Evolutionary conservation across 2,113 vertebrate genomes (phyloP), one percentile per base, ranked within the genome.

Genomic region (Peromyscus leucopus): DNA sequence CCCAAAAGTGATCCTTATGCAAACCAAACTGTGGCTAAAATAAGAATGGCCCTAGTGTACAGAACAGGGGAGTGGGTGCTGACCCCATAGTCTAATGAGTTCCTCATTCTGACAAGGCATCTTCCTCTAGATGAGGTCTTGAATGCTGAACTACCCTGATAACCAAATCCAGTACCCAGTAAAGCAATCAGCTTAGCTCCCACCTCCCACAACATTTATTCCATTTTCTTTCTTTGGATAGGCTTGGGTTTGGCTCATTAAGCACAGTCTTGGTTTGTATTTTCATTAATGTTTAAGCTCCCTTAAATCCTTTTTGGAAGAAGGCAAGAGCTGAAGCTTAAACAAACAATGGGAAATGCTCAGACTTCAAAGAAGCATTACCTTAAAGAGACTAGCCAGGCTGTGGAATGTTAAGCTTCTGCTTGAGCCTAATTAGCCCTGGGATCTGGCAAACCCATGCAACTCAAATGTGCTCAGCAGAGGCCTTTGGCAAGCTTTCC

Each of bases 251-350:
- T 88, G 72, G 28, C 28, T 94, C 83, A 67, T 94, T 74, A 69
- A 94, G 89, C 71, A 94, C 48, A 94, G 74, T 85, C 89, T 86
- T 85, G 55, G 82, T 94, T 93, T 89, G 72, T 93, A 86, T 92
- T 97, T 95, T 94, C 82, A 91, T 96, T 83, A 65, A 86, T 87
- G 61, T 67, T 97, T 95, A 97, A 95, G 67, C 83, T 91, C 78
- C 79, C 91, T 87, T 51, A 78, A 93, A 93, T 97, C 61, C 67
- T 88, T 96, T 93, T 93, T 88, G 65, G 90, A 90, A 93, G 89
- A 95, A 74, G 59, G 71, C 76, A 87, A 93, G 59, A 78, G 19
- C 72, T 67, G 65, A 86, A 83, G 79, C 65, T 91, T 96, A 86
- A 93, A 86, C 86, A 95, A 96, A 96, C 95, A 97, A 86, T 59